Base-by-base conservation (phyloP, 2,113 vertebrate species). In the Brachyistius frenatus region DNA sequence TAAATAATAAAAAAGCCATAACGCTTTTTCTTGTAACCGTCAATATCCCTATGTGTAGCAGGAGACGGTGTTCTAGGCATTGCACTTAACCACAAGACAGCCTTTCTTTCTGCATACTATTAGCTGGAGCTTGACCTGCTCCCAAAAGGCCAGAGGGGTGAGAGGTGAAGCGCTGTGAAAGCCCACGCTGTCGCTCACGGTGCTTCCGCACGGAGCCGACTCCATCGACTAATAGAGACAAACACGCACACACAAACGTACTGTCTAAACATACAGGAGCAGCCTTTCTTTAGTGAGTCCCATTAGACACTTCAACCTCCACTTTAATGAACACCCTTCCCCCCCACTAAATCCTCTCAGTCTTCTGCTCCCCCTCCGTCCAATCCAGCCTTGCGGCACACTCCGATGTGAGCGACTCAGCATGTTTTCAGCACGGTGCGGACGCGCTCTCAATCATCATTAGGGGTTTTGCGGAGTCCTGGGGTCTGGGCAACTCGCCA, bases 381-480 rank as follows among this genome's bases (percentile, higher is more conserved):
- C 62, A 37, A 39, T 9, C 86, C 78, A 89, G 89, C 89, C 89
- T 92, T 44, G 88, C 87, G 87, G 88, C 93, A 79, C 78, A 86
- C 90, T 90, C 86, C 90, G 85, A 91, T 89, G 89, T 94, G 94
- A 93, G 92, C 88, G 81, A 95, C 92, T 95, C 95, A 94, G 94
- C 92, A 92, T 91, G 95, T 95, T 94, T 95, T 95, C 89, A 84
- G 87, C 93, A 85, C 74, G 68, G 90, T 84, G 93, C 85, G 88
- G 94, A 94, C 94, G 93, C 84, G 56, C 93, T 96, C 94, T 97
- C 96, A 95, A 95, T 96, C 96, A 96, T 94, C 93, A 88, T 95
- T 94, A 95, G 93, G 94, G 94, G 94, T 93, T 93, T 91, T 9
- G 66, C 91, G 92, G 95, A 95, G 92, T 95, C 95, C 92, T 92